Evolutionary conservation across 2,797 vertebrate species (phyloP).

Genomic region (Halcyon smyrnensis): DNA sequence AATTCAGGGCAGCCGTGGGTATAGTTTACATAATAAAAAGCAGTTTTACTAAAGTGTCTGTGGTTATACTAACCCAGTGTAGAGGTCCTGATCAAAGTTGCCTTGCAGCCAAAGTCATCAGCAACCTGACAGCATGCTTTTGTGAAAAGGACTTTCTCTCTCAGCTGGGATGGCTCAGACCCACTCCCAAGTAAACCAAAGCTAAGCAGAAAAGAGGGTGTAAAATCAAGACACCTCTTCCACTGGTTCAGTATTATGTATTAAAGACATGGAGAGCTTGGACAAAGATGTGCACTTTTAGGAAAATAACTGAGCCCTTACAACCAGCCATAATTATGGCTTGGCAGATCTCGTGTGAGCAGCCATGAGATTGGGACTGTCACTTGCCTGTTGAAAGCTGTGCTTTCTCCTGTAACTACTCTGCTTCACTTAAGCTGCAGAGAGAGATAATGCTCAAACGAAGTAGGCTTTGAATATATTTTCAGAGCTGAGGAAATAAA

Average conservation of each 20-base stretch:
- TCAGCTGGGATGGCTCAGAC: conserved; percentile 66
- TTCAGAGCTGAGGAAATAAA: neutral
- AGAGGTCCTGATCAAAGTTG: conserved; percentile 81
- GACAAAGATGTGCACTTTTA: neutral
- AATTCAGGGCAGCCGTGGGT: conserved; percentile 54
- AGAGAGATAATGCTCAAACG: neutral
- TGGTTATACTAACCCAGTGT: conserved; percentile 64
- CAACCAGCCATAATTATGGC: neutral
- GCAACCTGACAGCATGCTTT: conserved; percentile 73
- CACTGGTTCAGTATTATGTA: neutral
- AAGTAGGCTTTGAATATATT: neutral
- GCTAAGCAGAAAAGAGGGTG: conserved; percentile 62
- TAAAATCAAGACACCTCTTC: conserved; percentile 58
- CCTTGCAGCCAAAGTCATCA: conserved; percentile 78
- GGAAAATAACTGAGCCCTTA: neutral
- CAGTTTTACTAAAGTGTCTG: conserved; percentile 77
- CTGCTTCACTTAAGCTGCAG: neutral
- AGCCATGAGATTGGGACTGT: neutral
- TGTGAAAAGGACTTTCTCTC: conserved; percentile 63
- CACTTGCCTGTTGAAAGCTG: neutral
- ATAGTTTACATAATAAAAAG: conserved; percentile 74
- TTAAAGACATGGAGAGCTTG: neutral
- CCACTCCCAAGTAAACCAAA: conserved; percentile 68
- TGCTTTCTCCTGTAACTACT: neutral
- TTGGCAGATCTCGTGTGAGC: neutral